Evolutionary conservation across 2,113 vertebrate genomes (phyloP).

Genomic region (Circaetus cinerascens): DNA sequence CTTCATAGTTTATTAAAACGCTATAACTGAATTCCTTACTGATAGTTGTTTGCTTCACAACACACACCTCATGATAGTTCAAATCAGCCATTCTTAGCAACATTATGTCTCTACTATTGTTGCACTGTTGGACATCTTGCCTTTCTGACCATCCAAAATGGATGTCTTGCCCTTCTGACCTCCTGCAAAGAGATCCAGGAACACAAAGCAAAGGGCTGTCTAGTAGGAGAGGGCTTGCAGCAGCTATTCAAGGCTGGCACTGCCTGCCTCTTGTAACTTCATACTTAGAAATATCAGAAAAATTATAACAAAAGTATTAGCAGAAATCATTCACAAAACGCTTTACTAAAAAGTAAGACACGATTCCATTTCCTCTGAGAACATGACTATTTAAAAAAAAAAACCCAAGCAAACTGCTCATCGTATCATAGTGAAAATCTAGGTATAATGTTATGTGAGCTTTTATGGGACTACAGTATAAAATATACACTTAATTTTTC

Average conservation of each 20-base stretch:
- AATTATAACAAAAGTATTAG: neutral
- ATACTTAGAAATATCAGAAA: neutral
- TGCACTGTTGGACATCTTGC: neutral
- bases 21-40: neutral
- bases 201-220: neutral
- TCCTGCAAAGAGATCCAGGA: neutral
- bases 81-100: neutral
- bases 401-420: neutral
- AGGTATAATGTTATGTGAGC: neutral
- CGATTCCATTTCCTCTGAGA: neutral
- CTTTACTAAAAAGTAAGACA: neutral
- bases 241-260: neutral
- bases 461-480: neutral
- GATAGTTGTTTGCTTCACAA: neutral
- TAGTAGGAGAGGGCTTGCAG: neutral
- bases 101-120: rapidly evolving
- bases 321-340: neutral
- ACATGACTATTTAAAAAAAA: neutral
- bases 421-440: neutral
- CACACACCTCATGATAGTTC: neutral
- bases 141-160: neutral
- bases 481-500: neutral
- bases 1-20: neutral
- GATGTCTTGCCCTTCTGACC: neutral
- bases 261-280: neutral